phyloP scores from a whole-genome alignment of 1,140 invertebrate genomes.

The Microplitis mediator region DNA sequence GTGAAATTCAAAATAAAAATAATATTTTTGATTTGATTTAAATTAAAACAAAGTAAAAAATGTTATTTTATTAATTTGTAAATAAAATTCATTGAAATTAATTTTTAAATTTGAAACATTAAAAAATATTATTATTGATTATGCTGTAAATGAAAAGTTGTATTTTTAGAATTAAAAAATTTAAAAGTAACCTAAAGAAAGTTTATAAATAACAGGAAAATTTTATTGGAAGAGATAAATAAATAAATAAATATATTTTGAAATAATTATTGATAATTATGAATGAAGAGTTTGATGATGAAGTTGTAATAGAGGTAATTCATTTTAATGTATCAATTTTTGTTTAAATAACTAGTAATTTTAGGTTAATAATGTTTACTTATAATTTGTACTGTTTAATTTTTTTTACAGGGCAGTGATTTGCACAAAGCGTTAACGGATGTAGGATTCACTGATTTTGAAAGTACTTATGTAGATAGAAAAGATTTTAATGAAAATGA shows the following conservation, averaged over 20 bases:
- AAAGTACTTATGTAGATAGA: conserved; percentile 37
- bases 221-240: background rate
- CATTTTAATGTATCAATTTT: background rate
- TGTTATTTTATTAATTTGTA: too few species aligned
- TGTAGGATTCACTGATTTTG: conserved; percentile 53
- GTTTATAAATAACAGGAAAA: background rate
- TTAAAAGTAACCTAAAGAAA: background rate
- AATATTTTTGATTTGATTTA: background rate
- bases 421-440: conserved; percentile 45
- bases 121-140: too few species aligned
- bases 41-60: background rate
- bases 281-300: conserved; percentile 35
- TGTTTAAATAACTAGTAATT: background rate
- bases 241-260: background rate
- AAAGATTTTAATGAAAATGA: background rate
- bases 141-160: too few species aligned
- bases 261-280: background rate
- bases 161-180: background rate
- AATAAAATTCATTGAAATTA: too few species aligned
- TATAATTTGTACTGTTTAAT: background rate
- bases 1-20: too few species aligned
- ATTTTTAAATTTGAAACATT: too few species aligned
- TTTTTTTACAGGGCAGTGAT: conserved; percentile 47
- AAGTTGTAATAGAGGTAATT: conserved; percentile 44
- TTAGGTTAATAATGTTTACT: background rate